A percentile compares a stretch with the other conserved stretches of the same genome.
Evolutionary conservation across 2,113 vertebrate genomes (phyloP).

Genomic region (Tenebrosternarchus preto): DNA sequence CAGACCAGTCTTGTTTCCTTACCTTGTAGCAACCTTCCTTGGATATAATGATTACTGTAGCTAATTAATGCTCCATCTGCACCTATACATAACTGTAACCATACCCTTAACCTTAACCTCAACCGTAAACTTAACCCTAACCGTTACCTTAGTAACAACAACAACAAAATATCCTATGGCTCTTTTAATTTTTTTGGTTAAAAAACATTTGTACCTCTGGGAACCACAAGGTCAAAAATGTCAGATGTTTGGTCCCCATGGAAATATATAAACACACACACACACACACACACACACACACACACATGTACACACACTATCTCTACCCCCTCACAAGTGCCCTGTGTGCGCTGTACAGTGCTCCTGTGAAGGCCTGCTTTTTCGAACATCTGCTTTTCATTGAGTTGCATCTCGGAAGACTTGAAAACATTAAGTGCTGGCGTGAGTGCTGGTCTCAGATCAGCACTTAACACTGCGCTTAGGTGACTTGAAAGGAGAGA

Average conservation of each 20-base stretch:
- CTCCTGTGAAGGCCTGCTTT: conserved; percentile 62
- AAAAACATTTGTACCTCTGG: no score
- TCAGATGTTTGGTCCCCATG: no score
- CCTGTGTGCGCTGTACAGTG: conserved; percentile 50
- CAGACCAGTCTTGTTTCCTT: background rate
- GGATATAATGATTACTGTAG: no score
- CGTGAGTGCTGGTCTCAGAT: conserved; percentile 72
- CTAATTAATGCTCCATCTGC: no score
- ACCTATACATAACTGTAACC: no score
- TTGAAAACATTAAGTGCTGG: conserved; percentile 85
- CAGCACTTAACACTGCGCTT: conserved; percentile 79
- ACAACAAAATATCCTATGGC: no score
- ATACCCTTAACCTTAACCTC: no score
- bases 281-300: conserved; percentile 1
- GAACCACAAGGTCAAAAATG: no score
- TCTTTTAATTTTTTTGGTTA: no score
- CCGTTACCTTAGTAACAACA: no score
- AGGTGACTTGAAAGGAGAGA: conserved; percentile 85
- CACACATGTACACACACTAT: background rate
- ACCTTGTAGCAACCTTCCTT: no score
- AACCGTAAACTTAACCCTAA: no score
- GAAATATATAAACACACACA: background rate
- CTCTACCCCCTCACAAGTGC: conserved; percentile 16
- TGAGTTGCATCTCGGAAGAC: conserved; percentile 80
- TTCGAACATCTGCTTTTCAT: conserved; percentile 93